Percentiles rank a stretch among this genome's conserved stretches.
Evolutionary conservation across 2,113 vertebrate genomes (phyloP).

Genomic region (Trochalopteron elliotii): DNA sequence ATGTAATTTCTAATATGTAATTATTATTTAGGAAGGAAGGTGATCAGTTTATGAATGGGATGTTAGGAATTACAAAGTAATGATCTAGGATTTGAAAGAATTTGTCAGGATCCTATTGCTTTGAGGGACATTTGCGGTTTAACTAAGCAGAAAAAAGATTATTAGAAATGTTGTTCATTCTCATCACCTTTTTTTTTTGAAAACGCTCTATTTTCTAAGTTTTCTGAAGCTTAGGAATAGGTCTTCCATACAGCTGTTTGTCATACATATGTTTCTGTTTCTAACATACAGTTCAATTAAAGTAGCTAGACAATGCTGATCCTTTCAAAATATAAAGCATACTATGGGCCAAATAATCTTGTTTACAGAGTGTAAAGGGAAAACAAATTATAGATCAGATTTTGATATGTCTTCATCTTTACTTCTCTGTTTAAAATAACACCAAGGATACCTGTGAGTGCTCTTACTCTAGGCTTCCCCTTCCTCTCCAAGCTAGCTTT

Average conservation of each 20-base stretch:
- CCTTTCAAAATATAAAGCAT: neutral
- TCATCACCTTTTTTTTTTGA: neutral
- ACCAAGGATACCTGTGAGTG: neutral
- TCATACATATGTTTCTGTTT: neutral
- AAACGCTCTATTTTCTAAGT: neutral
- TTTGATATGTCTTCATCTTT: neutral
- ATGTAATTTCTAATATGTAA: neutral
- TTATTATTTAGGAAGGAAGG: neutral
- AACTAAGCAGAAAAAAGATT: neutral
- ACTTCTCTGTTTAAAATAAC: neutral
- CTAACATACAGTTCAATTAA: neutral
- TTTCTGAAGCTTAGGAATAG: neutral
- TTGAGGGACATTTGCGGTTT: neutral
- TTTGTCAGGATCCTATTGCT: neutral
- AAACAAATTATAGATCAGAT: neutral
- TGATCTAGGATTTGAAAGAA: neutral
- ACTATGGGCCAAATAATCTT: neutral
- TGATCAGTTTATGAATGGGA: neutral
- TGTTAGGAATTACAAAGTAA: neutral
- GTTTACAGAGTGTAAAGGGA: neutral
- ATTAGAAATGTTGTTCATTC: neutral
- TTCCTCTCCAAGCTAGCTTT: neutral
- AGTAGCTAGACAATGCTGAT: neutral
- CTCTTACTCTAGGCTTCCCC: neutral
- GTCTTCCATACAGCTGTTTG: neutral